Percentiles rank a stretch among this genome's conserved stretches.
These are phyloP conservation scores for Rhadina sibilatrix DNA, from an alignment of 2,113 vertebrate genomes.

Conservation along the genomic window DNA sequence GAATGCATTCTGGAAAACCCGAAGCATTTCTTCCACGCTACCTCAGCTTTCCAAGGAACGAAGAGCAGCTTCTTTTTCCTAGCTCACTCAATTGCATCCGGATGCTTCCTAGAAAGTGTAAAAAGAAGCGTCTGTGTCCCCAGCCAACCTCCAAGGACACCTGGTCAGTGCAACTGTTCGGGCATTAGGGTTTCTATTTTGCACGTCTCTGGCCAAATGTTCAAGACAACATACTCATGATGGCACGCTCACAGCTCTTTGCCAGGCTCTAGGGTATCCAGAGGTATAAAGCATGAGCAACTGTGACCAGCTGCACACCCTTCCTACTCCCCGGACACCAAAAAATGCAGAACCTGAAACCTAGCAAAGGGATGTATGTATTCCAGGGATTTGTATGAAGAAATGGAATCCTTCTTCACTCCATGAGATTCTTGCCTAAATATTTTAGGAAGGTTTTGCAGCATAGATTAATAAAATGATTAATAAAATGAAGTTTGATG, in stretches of 20 bases:
- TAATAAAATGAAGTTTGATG: not conserved
- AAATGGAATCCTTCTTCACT: not conserved
- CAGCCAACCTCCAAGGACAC: conserved; percentile 27
- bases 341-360: not conserved
- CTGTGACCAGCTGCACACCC: not conserved
- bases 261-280: not conserved
- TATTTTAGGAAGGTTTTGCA: not conserved
- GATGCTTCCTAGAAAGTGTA: conserved; percentile 57
- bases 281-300: not conserved
- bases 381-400: not conserved
- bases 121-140: conserved; percentile 41
- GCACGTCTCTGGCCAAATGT: not conserved
- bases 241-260: not conserved
- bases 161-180: not conserved
- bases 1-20: not conserved
- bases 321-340: not conserved
- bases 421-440: not conserved
- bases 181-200: not conserved
- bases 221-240: not conserved
- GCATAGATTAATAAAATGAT: not conserved
- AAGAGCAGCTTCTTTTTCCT: not conserved
- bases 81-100: not conserved
- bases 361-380: not conserved
- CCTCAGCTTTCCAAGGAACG: conserved; percentile 21
- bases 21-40: not conserved